Base-by-base conservation (phyloP, 2,888 invertebrate species). In the Suillia variegata region DNA sequence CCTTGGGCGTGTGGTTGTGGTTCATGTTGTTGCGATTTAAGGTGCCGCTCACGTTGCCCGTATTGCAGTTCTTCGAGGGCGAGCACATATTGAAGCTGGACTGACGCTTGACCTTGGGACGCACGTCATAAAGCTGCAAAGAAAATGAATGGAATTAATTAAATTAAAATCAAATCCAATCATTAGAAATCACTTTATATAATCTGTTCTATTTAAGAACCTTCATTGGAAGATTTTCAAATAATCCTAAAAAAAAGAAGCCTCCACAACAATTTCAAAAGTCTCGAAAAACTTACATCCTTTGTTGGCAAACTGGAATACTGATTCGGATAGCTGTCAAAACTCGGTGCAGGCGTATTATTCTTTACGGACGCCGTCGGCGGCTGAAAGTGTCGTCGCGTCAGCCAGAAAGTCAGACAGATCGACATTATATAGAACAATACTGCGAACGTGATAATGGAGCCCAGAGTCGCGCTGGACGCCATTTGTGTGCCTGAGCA, bases 301-400 rank as follows among this genome's bases (percentile, higher is more conserved):
- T 90, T 91, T 62, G 92, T 83, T 0, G 93, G 93, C 47, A 93
- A 89, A 21, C 92, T 89, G 62, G 92, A 91, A 80, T 93, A 93
- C 65, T 92, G 90, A 78, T 93, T 93, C 74, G 91, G 91, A 74
- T 91, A 92, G 0, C 89, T 85, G 24, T 90, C 91, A 76, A 93
- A 94, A 76, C 91, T 92, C 0, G 92, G 92, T 54, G 91, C 90
- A 45, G 91, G 88, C 1, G 77, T 70, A 2, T 91, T 87, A 34
- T 87, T 84, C 26, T 86, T 85, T 53, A 75, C 72, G 2, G 77
- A 59, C 1, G 72, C 68, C 52, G 75, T 67, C 20, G 68, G 69
- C 8, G 52, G 65, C 57, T 68, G 58, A 34, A 68, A 80, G 67
- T 86, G 87, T 75, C 70, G 84, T 74, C 82, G 85, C 61, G 78